A percentile compares a stretch with the other conserved stretches of the same genome.
These are phyloP conservation scores for Ammodytes dubius DNA, from an alignment of 2,113 vertebrate species.

Conservation along the genomic window DNA sequence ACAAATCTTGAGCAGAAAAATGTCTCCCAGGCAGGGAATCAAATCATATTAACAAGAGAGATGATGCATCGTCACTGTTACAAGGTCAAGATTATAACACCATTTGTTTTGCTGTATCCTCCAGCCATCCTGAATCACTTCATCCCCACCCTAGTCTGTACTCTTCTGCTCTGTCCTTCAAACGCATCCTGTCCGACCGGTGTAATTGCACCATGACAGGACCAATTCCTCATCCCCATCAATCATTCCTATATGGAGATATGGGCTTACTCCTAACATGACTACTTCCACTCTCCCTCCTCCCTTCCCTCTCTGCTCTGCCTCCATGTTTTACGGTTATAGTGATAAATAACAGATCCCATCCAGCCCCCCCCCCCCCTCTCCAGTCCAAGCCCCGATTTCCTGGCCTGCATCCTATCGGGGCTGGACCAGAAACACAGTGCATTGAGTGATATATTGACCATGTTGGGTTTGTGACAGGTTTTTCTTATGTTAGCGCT, in stretches of 20 bases:
- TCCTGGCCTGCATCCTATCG: conserved; percentile 62
- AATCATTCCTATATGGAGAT: conserved; percentile 70
- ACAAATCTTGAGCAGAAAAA: conserved; percentile 45
- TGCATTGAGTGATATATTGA: conserved; percentile 64
- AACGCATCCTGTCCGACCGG: conserved; percentile 67
- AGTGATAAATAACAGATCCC: conserved; percentile 74
- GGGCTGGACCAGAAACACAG: conserved; percentile 52
- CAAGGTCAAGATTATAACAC: conserved; percentile 73
- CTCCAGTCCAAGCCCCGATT: conserved; percentile 34
- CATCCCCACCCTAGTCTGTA: conserved; percentile 36
- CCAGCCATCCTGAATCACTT: conserved; percentile 60
- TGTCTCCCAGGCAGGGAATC: conserved; percentile 39
- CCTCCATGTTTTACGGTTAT: conserved; percentile 64
- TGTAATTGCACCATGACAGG: conserved; percentile 79
- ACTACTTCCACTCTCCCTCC: conserved; percentile 35
- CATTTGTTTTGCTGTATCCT: conserved; percentile 61
- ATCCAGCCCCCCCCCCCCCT: conserved; percentile 23
- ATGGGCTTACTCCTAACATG: conserved; percentile 62
- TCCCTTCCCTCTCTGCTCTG: conserved; percentile 43
- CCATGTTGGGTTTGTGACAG: conserved; percentile 64
- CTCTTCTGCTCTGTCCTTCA: conserved; percentile 74
- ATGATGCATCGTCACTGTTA: conserved; percentile 51
- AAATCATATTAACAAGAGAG: conserved; percentile 64
- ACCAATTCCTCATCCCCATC: conserved; percentile 69
- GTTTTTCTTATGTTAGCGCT: conserved; percentile 36